These are phyloP conservation scores for Geodia barretti DNA, from an alignment of 37 sponge, comb jelly and placozoan genomes.

Conservation along the genomic window DNA sequence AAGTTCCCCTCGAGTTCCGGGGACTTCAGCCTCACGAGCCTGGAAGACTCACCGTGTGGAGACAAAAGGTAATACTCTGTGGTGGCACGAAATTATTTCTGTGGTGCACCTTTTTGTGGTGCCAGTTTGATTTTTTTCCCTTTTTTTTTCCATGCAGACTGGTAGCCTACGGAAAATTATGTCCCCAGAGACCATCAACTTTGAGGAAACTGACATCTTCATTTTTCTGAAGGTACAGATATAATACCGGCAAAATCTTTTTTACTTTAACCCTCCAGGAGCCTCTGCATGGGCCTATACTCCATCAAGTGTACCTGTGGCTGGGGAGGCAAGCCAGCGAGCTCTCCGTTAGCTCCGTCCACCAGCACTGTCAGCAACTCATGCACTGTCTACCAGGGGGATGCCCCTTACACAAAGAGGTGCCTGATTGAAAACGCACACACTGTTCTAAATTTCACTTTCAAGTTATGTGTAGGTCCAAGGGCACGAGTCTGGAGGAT, in stretches of 20 bases:
- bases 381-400: constrained; percentile 45
- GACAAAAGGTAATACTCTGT: constrained; percentile 36
- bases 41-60: constrained; percentile 27
- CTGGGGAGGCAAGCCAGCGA: constrained; percentile 28
- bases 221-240: constrained; percentile 7
- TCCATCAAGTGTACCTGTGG: constrained; percentile 54
- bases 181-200: constrained; percentile 9
- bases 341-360: background rate
- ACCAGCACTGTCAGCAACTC: constrained; percentile 31
- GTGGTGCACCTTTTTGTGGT: too few relatives aligned
- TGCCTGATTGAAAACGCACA: constrained; percentile 8
- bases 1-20: constrained; percentile 20
- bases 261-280: background rate
- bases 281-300: constrained; percentile 21
- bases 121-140: too few relatives aligned
- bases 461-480: too few relatives aligned
- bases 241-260: background rate
- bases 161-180: constrained; percentile 8
- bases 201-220: constrained; percentile 14
- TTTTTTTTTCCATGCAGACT: constrained; percentile 1
- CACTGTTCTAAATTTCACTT: too few relatives aligned
- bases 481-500: constrained; percentile 32
- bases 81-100: too few relatives aligned
- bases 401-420: constrained; percentile 48
- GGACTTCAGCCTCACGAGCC: background rate